Evolutionary conservation across 2,113 vertebrate species (phyloP).

Genomic region (Eonycteris spelaea): DNA sequence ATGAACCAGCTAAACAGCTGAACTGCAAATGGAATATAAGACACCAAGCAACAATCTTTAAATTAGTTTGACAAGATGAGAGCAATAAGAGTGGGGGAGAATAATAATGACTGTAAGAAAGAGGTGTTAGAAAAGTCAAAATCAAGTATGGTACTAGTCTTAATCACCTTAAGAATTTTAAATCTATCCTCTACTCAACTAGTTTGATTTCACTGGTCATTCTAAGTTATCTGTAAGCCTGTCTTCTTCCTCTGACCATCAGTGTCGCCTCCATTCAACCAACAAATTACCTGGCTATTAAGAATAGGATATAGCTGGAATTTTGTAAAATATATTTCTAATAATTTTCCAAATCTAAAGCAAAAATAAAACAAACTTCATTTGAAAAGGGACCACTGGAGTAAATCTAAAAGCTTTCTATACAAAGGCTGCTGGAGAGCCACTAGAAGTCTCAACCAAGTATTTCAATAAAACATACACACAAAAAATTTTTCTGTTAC

Average conservation of each 20-base stretch:
- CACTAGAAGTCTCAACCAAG: neutral
- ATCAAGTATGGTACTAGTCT: neutral
- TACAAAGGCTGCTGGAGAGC: neutral
- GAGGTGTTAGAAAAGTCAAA: neutral
- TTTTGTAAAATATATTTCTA: neutral
- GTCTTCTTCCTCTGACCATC: neutral
- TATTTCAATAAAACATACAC: neutral
- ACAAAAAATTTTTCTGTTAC: neutral
- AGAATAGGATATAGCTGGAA: neutral
- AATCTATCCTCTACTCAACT: neutral
- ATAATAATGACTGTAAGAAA: neutral
- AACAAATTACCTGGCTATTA: neutral
- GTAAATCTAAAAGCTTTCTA: neutral
- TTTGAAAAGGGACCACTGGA: neutral
- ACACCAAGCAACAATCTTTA: neutral
- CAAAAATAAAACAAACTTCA: slow-evolving; percentile 23
- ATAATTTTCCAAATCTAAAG: neutral
- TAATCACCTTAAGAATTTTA: neutral
- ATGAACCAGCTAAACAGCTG: neutral
- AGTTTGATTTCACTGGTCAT: neutral
- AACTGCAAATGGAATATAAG: neutral
- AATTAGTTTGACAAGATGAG: neutral
- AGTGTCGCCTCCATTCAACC: neutral
- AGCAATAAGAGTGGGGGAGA: neutral
- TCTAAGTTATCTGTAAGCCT: neutral